Evolutionary conservation across 2,888 invertebrate genomes (phyloP), one percentile per base, ranked within the genome.

Genomic region (Cotesia congregata): DNA sequence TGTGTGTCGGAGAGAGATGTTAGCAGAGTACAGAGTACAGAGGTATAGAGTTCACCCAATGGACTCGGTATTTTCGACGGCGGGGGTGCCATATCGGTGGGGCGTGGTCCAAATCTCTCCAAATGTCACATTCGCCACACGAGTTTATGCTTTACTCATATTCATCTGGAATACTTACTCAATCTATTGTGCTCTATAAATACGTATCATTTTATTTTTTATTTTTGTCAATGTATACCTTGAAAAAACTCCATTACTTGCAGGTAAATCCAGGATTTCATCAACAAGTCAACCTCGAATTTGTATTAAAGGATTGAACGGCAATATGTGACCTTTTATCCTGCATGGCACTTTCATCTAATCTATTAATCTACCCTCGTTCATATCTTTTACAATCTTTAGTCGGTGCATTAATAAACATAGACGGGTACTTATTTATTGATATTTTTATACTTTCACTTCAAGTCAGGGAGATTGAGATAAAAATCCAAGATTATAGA

Each of bases 91-190:
- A 88, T 87, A 88, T 87, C 88, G 88, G 87, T 82, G 83, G 88
- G 88, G 88, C 88, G 88, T 89, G 88, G 88, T 85, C 86, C 84
- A 88, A 89, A 88, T 89, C 88, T 89, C n/a, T n/a, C n/a, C n/a
- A n/a, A n/a, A n/a, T n/a, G 88, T 88, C 88, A 88, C 86, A 88
- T 85, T 88, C 85, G 86, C 86, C 85, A 82, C 85, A 86, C 84
- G 85, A 85, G 85, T 86, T 85, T 74, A 76, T 78, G 78, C 75
- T 65, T 65, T 65, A 77, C 76, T 71, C 72, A 62, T 62, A 41
- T 64, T 72, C 72, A 50, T 50, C 17, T 17, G 15, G 15, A 7
- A 41, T 39, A 38, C 61, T 64, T 38, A 20, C 65, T 20, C 41
- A 15, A 40, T 68, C 41, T 7, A 15, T 7, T 40, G 1, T 1